Percentiles rank a stretch among this genome's conserved stretches.
Evolutionary conservation across 1,140 invertebrate genomes (phyloP).

Genomic region (Procambarus virginalis): DNA sequence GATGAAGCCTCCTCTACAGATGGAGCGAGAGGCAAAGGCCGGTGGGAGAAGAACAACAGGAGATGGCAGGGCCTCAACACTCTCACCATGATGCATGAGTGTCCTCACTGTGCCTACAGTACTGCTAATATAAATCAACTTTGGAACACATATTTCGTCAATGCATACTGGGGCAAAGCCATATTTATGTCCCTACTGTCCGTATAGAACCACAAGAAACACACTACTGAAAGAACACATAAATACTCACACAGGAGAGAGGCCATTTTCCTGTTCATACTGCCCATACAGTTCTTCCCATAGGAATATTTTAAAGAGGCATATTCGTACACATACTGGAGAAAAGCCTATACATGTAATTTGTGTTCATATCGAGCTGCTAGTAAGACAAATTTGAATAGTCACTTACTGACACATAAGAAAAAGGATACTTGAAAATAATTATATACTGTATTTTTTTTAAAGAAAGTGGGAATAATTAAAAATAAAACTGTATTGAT

Average conservation of each 20-base stretch:
- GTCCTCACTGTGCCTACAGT: constrained; percentile 34
- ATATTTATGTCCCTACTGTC: constrained; percentile 27
- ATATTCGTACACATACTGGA: constrained; percentile 32
- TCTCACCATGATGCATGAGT: constrained; percentile 18
- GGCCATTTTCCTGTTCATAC: constrained; percentile 27
- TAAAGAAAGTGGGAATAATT: no score
- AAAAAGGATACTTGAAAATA: constrained; percentile 14
- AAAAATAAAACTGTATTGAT: no score
- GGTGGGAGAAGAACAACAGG: constrained; percentile 35
- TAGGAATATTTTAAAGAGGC: constrained; percentile 34
- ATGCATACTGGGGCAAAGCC: constrained; percentile 29
- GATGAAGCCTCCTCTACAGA: constrained; percentile 24
- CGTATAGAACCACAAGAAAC: constrained; percentile 34
- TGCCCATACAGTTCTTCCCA: constrained; percentile 37
- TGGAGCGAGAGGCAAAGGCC: constrained; percentile 38
- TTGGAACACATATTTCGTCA: constrained; percentile 32
- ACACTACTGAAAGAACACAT: constrained; percentile 34
- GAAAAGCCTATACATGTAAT: constrained; percentile 27
- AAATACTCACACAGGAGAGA: constrained; percentile 33
- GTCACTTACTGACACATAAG: constrained; percentile 20
- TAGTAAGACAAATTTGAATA: constrained; percentile 32
- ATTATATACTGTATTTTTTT: neutral
- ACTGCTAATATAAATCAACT: constrained; percentile 30
- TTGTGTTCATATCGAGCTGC: constrained; percentile 23
- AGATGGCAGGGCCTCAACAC: constrained; percentile 38